phyloP scores from a whole-genome alignment of 2,113 vertebrate species.

The Formicarius rufipectus region DNA sequence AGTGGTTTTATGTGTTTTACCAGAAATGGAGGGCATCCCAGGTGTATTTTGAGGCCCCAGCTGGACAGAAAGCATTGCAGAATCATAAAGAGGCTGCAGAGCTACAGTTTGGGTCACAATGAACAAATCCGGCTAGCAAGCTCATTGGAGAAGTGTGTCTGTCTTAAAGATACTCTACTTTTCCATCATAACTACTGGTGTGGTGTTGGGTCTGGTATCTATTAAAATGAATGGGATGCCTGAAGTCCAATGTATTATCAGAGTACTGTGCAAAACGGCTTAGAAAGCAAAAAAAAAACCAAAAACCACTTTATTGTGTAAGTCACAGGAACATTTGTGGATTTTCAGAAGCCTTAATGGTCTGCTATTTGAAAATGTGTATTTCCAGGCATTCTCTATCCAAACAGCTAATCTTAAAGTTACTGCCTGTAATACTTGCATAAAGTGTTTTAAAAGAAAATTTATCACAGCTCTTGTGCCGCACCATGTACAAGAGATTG shows the following conservation, averaged over 20 bases:
- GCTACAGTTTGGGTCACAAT: background rate
- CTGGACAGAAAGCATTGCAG: background rate
- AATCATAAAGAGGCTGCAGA: background rate
- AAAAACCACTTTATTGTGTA: background rate
- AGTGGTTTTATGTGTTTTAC: background rate
- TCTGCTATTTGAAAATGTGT: background rate
- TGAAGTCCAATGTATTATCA: background rate
- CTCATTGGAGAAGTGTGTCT: background rate
- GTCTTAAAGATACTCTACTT: background rate
- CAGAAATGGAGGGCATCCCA: background rate
- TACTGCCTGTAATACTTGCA: background rate
- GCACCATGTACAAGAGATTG: background rate
- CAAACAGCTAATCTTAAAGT: background rate
- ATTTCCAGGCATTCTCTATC: background rate
- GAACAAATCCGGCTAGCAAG: background rate
- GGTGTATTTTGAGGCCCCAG: background rate
- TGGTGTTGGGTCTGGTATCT: background rate
- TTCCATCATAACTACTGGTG: background rate
- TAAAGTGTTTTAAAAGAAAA: background rate
- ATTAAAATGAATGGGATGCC: background rate
- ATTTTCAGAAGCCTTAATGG: background rate
- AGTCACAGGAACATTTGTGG: background rate
- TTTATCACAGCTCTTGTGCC: background rate
- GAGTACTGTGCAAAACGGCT: background rate
- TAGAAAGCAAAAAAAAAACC: background rate